phyloP scores from a whole-genome alignment of 1,140 invertebrate genomes.

The Papilio helenus region DNA sequence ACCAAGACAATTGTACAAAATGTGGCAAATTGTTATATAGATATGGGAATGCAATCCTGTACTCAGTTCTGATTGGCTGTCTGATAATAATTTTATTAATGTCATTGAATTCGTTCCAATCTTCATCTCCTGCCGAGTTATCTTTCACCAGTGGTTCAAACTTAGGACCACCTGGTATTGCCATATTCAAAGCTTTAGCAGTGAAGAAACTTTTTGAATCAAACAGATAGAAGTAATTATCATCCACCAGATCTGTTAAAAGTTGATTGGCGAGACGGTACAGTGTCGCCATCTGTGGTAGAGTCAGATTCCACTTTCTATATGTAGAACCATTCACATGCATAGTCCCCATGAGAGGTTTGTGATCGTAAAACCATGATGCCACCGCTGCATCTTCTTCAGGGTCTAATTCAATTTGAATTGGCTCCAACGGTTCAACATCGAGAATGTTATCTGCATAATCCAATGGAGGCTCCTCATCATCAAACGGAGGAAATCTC shows the following conservation, averaged over 20 bases:
- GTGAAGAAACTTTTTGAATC: slow-evolving; percentile 99
- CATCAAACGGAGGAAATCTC: slow-evolving; percentile 99
- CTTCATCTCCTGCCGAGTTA: slow-evolving; percentile 98
- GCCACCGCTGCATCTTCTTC: slow-evolving; percentile 97
- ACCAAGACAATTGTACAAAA: slow-evolving; percentile 97
- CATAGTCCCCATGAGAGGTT: slow-evolving; percentile 95
- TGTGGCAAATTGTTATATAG: slow-evolving; percentile 99
- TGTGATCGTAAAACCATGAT: slow-evolving; percentile 99
- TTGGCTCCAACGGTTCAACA: slow-evolving; percentile 99
- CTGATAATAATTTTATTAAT: slow-evolving; percentile 99
- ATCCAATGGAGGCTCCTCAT: slow-evolving; percentile 99
- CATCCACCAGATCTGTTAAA: slow-evolving; percentile 98
- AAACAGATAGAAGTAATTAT: slow-evolving; percentile 99
- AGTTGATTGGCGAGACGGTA: slow-evolving; percentile 99
- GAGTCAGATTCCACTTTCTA: slow-evolving; percentile 95
- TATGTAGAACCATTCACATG: slow-evolving; percentile 99
- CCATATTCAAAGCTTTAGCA: slow-evolving; percentile 99
- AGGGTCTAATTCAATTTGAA: slow-evolving; percentile 98
- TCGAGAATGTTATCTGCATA: slow-evolving; percentile 99
- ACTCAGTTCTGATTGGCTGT: slow-evolving; percentile 99
- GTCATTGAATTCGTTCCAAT: slow-evolving; percentile 99
- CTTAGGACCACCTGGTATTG: slow-evolving; percentile 99
- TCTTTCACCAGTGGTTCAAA: slow-evolving; percentile 99
- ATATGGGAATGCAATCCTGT: slow-evolving; percentile 99
- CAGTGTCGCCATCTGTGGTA: slow-evolving; percentile 98